Percentiles rank a stretch among this genome's conserved stretches.
Evolutionary conservation across 2,888 invertebrate genomes (phyloP).

Genomic region (Cerceris rybyensis): DNA sequence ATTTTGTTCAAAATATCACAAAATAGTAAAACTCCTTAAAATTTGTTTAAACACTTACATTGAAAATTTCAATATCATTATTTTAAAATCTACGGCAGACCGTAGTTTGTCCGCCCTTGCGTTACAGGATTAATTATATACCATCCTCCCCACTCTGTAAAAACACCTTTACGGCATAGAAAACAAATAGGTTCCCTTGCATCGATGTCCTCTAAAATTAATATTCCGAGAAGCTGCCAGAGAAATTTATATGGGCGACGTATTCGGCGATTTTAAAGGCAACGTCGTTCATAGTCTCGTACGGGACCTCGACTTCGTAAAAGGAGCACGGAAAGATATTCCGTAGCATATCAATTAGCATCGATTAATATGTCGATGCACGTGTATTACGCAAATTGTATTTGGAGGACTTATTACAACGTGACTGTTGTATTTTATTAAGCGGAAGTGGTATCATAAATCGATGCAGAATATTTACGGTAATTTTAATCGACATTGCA

Average conservation of each 20-base stretch:
- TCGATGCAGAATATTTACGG: not conserved
- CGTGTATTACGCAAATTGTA: slow-evolving; percentile 24
- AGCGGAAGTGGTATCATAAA: not conserved
- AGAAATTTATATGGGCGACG: slow-evolving; percentile 24
- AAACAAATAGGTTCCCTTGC: not conserved
- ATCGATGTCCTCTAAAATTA: slow-evolving; percentile 8
- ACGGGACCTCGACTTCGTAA: slow-evolving; percentile 1
- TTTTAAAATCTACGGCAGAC: too few species aligned
- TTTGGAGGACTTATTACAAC: not conserved
- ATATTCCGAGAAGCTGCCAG: slow-evolving; percentile 26
- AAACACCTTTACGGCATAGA: not conserved
- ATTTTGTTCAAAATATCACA: too few species aligned
- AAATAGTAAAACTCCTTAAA: too few species aligned
- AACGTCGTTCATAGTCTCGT: not conserved
- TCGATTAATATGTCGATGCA: slow-evolving; percentile 34
- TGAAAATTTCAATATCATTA: too few species aligned
- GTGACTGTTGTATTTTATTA: not conserved
- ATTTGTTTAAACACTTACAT: too few species aligned
- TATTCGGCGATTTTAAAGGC: slow-evolving; percentile 3
- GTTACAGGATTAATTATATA: too few species aligned
- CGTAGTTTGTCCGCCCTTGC: too few species aligned
- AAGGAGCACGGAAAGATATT: slow-evolving; percentile 24
- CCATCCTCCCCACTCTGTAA: too few species aligned
- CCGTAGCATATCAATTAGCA: slow-evolving; percentile 38
- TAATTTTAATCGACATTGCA: not conserved